Evolutionary conservation across 2,113 vertebrate species (phyloP).

Genomic region (Benthochromis sp.): DNA sequence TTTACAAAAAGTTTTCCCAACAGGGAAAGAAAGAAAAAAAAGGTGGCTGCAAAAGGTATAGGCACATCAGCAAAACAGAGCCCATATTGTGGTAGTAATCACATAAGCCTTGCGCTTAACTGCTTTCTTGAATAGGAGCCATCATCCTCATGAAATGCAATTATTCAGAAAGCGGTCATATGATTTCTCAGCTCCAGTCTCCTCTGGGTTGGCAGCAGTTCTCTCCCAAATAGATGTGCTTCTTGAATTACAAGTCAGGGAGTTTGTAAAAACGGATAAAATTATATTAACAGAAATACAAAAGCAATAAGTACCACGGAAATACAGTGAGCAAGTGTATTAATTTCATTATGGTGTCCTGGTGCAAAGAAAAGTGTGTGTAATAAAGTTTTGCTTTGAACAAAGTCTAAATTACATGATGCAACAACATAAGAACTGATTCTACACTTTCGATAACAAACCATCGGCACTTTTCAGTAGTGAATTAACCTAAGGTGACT

Average conservation of each 20-base stretch:
- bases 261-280: not conserved
- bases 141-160: conserved; percentile 58
- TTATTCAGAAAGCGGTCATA: conserved; percentile 64
- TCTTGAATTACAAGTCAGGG: not conserved
- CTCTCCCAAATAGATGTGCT: not conserved
- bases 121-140: conserved; percentile 51
- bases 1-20: not conserved
- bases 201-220: conserved; percentile 1
- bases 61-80: conserved; percentile 46
- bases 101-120: conserved; percentile 65
- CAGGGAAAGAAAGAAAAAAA: not conserved
- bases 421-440: not conserved
- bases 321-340: not conserved
- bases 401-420: not conserved
- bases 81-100: conserved; percentile 67
- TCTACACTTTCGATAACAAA: not conserved
- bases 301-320: not conserved
- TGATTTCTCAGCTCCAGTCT: conserved; percentile 36
- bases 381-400: not conserved
- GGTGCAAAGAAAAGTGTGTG: not conserved
- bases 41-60: not conserved
- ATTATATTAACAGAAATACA: not conserved
- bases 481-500: not conserved
- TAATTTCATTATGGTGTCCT: not conserved
- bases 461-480: not conserved